Evolutionary conservation across 2,888 invertebrate species (phyloP).

Genomic region (Drosophila infuscata): DNA sequence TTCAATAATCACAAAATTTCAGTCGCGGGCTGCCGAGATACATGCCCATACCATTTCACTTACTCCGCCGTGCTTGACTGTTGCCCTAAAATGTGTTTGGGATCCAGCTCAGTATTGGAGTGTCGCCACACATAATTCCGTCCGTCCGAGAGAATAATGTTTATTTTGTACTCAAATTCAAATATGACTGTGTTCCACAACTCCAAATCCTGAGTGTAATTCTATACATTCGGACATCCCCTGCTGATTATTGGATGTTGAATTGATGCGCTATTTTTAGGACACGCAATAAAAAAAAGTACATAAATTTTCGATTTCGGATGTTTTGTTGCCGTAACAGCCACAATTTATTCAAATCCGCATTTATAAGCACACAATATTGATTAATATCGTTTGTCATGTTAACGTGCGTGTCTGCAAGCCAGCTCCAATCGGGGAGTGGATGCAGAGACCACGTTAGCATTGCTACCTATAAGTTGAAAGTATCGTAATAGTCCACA

Average conservation of each 20-base stretch:
- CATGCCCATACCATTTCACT: too few relatives aligned
- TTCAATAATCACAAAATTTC: too few relatives aligned
- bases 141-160: too few relatives aligned
- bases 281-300: background rate
- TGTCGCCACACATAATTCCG: too few relatives aligned
- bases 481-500: constrained; percentile 83
- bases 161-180: too few relatives aligned
- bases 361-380: constrained; percentile 28
- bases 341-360: constrained; percentile 59
- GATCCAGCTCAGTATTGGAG: too few relatives aligned
- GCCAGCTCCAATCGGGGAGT: constrained; percentile 24
- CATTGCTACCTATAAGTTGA: constrained; percentile 79
- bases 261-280: background rate
- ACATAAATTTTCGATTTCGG: constrained; percentile 34
- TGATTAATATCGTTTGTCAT: constrained; percentile 36
- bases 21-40: too few relatives aligned
- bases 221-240: too few relatives aligned
- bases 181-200: too few relatives aligned
- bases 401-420: constrained; percentile 22
- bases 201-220: too few relatives aligned
- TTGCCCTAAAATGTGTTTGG: too few relatives aligned
- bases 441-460: constrained; percentile 55
- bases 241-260: background rate
- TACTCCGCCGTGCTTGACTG: too few relatives aligned
- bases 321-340: constrained; percentile 36